Evolutionary conservation across 2,888 invertebrate genomes (phyloP).

Genomic region (Odontothrips loti): DNA sequence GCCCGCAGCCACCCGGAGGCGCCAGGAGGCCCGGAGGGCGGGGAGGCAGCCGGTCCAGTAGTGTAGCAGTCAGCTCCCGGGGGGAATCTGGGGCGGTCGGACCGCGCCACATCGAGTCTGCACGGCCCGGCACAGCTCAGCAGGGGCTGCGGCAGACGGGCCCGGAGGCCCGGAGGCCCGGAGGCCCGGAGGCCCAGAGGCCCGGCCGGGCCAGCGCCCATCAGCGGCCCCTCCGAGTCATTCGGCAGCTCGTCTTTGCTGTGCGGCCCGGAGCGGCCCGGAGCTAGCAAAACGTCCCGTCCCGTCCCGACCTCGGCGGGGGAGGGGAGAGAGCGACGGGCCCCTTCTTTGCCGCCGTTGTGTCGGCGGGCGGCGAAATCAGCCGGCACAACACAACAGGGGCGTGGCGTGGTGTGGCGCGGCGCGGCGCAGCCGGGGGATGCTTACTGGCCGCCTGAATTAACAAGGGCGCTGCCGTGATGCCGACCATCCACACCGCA

Average conservation of each 20-base stretch:
- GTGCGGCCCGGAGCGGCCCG: too few relatives aligned
- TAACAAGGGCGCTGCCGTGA: neutral
- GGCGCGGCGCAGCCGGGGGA: neutral
- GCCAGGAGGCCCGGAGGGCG: too few relatives aligned
- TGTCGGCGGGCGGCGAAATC: neutral
- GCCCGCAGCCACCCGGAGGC: too few relatives aligned
- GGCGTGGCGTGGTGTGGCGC: neutral
- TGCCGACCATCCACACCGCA: neutral
- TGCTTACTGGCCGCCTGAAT: neutral
- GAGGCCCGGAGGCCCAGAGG: too few relatives aligned
- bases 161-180: too few relatives aligned
- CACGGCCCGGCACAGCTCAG: neutral
- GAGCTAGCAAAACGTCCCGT: neutral
- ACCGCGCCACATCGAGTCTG: too few relatives aligned
- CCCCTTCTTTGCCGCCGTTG: too few relatives aligned
- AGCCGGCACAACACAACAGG: neutral
- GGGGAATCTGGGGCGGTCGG: conserved; percentile 8
- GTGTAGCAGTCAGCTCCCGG: neutral
- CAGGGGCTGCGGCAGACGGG: neutral
- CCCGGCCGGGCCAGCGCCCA: too few relatives aligned
- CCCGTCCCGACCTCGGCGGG: neutral
- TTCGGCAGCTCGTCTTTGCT: neutral
- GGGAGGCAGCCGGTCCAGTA: too few relatives aligned
- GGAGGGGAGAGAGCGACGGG: too few relatives aligned
- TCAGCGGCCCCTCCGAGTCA: too few relatives aligned